A percentile compares a stretch with the other conserved stretches of the same genome.
Conservation (phyloP, 2,113 vertebrate genomes). For the Oenanthe melanoleuca region DNA sequence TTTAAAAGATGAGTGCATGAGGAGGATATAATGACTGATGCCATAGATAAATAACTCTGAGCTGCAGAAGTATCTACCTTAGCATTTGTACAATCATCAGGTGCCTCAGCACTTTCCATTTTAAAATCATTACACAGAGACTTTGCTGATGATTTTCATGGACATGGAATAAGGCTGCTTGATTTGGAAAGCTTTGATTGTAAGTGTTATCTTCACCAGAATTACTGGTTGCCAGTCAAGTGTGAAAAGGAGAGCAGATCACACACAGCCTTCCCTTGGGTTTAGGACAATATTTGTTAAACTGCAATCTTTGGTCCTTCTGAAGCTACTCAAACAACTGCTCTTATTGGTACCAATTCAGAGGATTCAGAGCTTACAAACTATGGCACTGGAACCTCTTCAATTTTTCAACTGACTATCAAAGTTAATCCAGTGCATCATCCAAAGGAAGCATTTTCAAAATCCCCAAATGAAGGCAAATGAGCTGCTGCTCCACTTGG, state of each 20-base stretch:
- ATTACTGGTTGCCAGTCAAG: neutral
- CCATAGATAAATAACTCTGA: neutral
- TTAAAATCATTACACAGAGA: neutral
- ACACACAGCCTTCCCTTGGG: neutral
- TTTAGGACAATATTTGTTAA: neutral
- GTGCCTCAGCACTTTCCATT: neutral
- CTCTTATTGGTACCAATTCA: neutral
- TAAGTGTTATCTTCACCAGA: neutral
- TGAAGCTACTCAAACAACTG: neutral
- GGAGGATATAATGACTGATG: neutral
- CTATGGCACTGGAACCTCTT: neutral
- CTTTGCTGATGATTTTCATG: neutral
- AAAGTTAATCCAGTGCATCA: neutral
- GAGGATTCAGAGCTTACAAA: neutral
- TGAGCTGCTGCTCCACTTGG: neutral
- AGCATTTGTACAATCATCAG: fast-evolving
- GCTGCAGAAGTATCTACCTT: neutral
- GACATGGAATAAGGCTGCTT: neutral
- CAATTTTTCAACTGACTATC: neutral
- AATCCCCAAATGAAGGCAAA: neutral
- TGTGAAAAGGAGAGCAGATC: neutral
- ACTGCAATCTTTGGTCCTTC: neutral
- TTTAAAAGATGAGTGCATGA: neutral
- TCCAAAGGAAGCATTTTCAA: neutral
- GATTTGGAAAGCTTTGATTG: neutral